Evolutionary conservation across 2,888 invertebrate genomes (phyloP).

Genomic region (Apodemia duryi): DNA sequence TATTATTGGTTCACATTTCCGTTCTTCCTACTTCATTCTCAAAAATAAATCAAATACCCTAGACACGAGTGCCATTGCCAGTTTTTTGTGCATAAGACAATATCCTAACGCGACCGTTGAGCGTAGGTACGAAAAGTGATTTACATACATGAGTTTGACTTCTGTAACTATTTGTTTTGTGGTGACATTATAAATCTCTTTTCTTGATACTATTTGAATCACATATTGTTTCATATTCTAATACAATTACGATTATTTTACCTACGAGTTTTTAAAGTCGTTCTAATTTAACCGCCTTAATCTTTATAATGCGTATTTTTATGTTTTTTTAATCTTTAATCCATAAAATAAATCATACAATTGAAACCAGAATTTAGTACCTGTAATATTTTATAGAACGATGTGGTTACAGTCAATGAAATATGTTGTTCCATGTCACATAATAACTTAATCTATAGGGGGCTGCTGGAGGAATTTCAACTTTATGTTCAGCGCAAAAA

Average conservation of each 20-base stretch:
- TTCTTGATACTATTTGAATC: too few species aligned
- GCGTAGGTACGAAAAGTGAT: too few species aligned
- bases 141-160: too few species aligned
- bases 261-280: background rate
- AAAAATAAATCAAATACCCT: too few species aligned
- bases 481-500: background rate
- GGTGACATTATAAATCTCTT: too few species aligned
- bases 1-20: too few species aligned
- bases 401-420: conserved; percentile 19
- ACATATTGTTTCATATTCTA: too few species aligned
- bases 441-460: conserved; percentile 19
- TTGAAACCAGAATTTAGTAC: conserved; percentile 6
- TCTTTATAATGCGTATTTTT: background rate
- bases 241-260: background rate
- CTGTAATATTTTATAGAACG: conserved; percentile 1
- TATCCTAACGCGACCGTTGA: too few species aligned
- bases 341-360: conserved; percentile 6
- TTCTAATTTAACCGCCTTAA: background rate
- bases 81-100: too few species aligned
- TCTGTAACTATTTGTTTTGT: too few species aligned
- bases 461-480: conserved; percentile 3
- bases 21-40: too few species aligned
- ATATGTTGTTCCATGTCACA: conserved; percentile 15
- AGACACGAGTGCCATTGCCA: too few species aligned
- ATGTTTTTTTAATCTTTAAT: conserved; percentile 2